phyloP scores from a whole-genome alignment of 2,888 invertebrate species.

The Altica lythri region DNA sequence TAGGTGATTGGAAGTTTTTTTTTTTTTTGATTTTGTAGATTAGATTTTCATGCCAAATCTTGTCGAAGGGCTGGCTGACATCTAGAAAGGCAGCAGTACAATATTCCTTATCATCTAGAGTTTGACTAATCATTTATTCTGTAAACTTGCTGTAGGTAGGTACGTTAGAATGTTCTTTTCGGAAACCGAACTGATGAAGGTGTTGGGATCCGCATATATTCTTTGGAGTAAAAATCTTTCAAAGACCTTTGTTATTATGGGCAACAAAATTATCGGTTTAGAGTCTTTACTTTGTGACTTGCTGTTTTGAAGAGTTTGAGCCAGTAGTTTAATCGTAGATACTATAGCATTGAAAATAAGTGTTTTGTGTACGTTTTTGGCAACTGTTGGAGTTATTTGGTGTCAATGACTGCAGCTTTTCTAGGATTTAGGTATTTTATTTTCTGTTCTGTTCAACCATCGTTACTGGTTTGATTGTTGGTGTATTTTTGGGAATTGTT shows the following conservation, averaged over 20 bases:
- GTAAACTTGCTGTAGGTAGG: background rate
- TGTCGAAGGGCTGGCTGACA: slow-evolving; percentile 6
- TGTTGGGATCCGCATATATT: background rate
- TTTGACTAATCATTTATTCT: background rate
- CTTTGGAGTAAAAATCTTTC: slow-evolving; percentile 1
- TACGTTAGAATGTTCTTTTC: background rate
- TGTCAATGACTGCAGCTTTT: background rate
- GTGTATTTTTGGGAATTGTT: background rate
- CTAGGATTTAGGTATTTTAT: background rate
- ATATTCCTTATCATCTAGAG: slow-evolving; percentile 5
- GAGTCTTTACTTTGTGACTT: no score
- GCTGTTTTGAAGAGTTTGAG: background rate
- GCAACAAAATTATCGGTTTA: slow-evolving; percentile 3
- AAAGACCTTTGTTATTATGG: slow-evolving; percentile 3
- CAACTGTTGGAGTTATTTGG: slow-evolving; percentile 1
- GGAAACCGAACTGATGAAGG: background rate
- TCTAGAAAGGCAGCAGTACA: no score
- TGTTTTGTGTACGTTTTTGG: background rate
- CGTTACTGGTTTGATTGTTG: slow-evolving; percentile 1
- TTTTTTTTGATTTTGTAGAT: background rate
- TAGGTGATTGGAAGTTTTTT: background rate
- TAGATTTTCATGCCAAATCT: background rate
- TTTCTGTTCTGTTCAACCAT: no score
- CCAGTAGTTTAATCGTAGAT: background rate
- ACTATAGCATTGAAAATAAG: background rate